Percentiles rank a stretch among this genome's conserved stretches.
Evolutionary conservation across 2,888 invertebrate genomes (phyloP).

Genomic region (Lasioglossum pauxillum): DNA sequence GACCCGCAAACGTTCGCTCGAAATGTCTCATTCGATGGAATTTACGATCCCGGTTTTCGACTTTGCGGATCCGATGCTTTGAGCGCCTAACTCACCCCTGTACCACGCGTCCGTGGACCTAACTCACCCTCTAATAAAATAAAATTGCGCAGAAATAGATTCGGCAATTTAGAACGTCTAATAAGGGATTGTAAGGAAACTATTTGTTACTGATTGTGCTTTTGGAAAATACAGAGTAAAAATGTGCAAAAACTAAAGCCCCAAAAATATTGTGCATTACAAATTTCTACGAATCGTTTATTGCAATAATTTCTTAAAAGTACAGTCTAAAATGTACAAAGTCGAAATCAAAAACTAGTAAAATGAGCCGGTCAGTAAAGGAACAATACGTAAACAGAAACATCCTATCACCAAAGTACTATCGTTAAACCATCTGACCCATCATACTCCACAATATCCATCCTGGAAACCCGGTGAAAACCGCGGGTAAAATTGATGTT

Average conservation of each 20-base stretch:
- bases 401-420: neutral
- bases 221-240: too few relatives aligned
- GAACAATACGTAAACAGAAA: neutral
- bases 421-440: neutral
- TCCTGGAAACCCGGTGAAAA: neutral
- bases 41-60: neutral
- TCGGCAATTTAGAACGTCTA: too few relatives aligned
- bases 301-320: neutral
- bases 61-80: neutral
- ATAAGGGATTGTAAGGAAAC: too few relatives aligned
- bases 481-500: neutral
- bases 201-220: too few relatives aligned
- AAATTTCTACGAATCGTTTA: too few relatives aligned
- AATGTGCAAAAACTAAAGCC: too few relatives aligned
- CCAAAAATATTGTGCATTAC: too few relatives aligned
- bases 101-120: neutral
- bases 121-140: neutral
- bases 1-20: neutral
- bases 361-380: neutral
- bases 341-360: neutral
- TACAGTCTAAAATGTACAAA: neutral
- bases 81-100: neutral
- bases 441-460: neutral
- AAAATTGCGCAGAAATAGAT: neutral
- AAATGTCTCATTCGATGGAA: neutral